Base-by-base conservation (phyloP, 2,113 vertebrate genomes). In the Toxotes chatareus region DNA sequence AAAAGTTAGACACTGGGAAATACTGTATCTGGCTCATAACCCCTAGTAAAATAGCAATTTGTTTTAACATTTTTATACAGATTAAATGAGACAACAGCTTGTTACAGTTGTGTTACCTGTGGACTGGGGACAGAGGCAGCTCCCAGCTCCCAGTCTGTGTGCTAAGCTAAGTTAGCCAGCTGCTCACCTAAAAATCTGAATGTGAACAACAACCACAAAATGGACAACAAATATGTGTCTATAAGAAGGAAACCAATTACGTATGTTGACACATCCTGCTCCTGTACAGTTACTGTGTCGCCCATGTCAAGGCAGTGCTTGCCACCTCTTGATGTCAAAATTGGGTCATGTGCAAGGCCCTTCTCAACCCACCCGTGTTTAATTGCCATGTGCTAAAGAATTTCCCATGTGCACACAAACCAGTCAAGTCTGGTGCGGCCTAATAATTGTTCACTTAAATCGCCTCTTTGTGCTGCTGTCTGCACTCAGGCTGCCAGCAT, bases 381-480 rank as follows among this genome's bases (percentile, higher is more conserved):
- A 93, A 94, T 92, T 93, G 91, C 88, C 80, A 74, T 74, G 74
- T 70, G 76, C 86, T 80, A 59, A 89, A 92, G 82, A 87, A 84
- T 93, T 90, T 88, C 93, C 87, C 88, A 84, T 91, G 84, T 87
- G 87, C 67, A 61, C 84, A 71, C 79, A 81, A 87, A 88, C 88
- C 88, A 87, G 84, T 82, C 72, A 78, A 92, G 92, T 88, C 87
- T 93, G 88, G 84, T 85, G 73, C 67, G 47, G 84, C 85, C 89
- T 80, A 89, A 86, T 92, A 91, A 93, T 91, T 88, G 91, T 90
- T 92, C 84, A 85, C 83, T 93, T 85, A 90, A 87, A 89, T 91
- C 66, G 63, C 79, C 82, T 88, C 90, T 91, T 92, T 92, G 90
- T 93, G 83, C 84, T 92, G 73, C 83, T 85, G 86, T 90, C 85